Evolutionary conservation across 2,113 vertebrate species (phyloP).

Genomic region (Tretioscincus oriximinensis): DNA sequence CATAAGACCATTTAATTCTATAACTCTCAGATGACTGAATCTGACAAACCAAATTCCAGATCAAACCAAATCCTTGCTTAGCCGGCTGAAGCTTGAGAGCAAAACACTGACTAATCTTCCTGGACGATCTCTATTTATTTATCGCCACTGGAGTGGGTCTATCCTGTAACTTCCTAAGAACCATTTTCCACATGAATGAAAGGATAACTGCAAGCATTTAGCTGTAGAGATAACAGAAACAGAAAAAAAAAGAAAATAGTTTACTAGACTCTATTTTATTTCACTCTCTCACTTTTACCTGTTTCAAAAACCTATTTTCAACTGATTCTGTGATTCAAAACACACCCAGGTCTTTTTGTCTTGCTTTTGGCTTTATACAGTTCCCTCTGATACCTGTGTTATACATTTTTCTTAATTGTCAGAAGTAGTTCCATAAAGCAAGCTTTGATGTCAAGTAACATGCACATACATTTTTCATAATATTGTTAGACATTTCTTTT

Average conservation of each 20-base stretch:
- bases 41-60: conserved; percentile 13
- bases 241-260: conserved; percentile 18
- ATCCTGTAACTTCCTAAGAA: conserved; percentile 45
- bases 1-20: conserved; percentile 35
- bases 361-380: conserved; percentile 37
- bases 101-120: conserved; percentile 30
- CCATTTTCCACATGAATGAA: conserved; percentile 42
- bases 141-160: conserved; percentile 36
- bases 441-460: not conserved
- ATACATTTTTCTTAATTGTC: conserved; percentile 43
- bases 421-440: conserved; percentile 32
- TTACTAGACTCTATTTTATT: conserved; percentile 25
- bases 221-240: conserved; percentile 35
- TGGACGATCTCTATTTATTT: conserved; percentile 40
- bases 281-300: conserved; percentile 30
- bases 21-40: conserved; percentile 27
- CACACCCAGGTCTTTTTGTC: conserved; percentile 40
- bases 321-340: conserved; percentile 47
- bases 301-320: conserved; percentile 42
- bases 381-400: conserved; percentile 38
- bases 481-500: conserved; percentile 1
- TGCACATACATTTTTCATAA: conserved; percentile 39
- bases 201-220: conserved; percentile 39
- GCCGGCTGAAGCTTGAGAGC: conserved; percentile 15
- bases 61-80: conserved; percentile 17